Evolutionary conservation across 1,140 invertebrate species (phyloP).

Genomic region (Bombus consobrinus): DNA sequence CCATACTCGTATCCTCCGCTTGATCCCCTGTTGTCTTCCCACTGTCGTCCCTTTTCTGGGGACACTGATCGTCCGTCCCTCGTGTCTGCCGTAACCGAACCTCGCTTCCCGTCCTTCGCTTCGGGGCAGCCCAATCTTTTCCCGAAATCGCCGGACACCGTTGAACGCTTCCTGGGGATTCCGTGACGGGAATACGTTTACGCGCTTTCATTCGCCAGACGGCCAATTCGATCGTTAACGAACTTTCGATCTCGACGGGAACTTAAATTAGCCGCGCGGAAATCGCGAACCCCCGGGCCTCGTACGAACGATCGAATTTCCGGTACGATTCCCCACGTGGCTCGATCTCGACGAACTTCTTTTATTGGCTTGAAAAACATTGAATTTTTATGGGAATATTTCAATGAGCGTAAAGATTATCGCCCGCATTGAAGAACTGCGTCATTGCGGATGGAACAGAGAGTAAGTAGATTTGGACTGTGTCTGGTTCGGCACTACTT

Average conservation of each 20-base stretch:
- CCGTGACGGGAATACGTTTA: constrained; percentile 63
- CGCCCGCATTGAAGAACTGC: no score
- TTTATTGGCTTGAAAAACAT: no score
- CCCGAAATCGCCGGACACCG: constrained; percentile 78
- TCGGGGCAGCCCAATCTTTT: constrained; percentile 69
- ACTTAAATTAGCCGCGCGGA: not conserved
- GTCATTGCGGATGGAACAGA: not conserved
- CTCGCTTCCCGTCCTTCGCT: constrained; percentile 61
- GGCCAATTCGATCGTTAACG: constrained; percentile 38
- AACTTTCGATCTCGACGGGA: not conserved
- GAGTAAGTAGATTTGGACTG: not conserved
- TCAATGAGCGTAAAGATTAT: not conserved
- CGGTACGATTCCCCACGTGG: not conserved
- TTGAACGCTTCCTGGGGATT: constrained; percentile 75
- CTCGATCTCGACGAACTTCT: not conserved
- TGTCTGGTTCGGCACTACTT: not conserved
- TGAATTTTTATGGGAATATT: not conserved
- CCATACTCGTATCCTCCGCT: constrained; percentile 62
- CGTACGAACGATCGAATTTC: constrained; percentile 19
- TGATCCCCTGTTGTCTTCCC: constrained; percentile 60
- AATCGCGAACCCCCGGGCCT: not conserved
- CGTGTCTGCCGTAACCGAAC: constrained; percentile 30
- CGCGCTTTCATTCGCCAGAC: constrained; percentile 5
- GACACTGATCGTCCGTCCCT: constrained; percentile 55
- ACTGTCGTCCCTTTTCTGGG: constrained; percentile 57